Base-by-base conservation (phyloP, 2,797 vertebrate genomes). In the Labroides dimidiatus region DNA sequence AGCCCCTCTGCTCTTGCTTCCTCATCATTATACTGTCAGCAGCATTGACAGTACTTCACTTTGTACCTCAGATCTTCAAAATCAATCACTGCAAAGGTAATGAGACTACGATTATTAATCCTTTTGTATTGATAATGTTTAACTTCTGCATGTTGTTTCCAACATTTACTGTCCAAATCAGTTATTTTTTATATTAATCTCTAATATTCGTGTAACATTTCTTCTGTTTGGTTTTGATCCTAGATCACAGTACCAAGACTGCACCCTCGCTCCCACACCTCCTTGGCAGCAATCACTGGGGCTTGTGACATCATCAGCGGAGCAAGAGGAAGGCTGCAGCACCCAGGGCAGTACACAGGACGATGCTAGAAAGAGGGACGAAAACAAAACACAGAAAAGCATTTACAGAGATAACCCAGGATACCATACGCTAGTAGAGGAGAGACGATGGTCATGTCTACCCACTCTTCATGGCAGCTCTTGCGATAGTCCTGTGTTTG, bases 241-340 rank as follows among this genome's bases (percentile, higher is more conserved):
- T 51, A 91, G 91, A 72, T 84, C 67, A 47, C 69, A 65, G 39
- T 3, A 52, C 44, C 66, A 45, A 17, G 78, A 91, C 65, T 4
- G 45, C 64, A 44, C 24, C 37, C 57, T 89, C 2, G 55, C 56
- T 57, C 83, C 81, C n/a, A 90, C 86, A 9, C 84, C 85, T 27
- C 80, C 78, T 6, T 93, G 86, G 88, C 74, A 87, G 61, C 89
- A 87, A 44, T 93, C 92, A 4, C 84, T 90, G 0, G 90, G 90
- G 59, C 75, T 93, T 1, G 57, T 93, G 15, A 92, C 90, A 4
- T 93, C 91, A 6, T 93, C 91, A 8, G 90, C 90, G 30, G 91
- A 92, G 75, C 90, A 92, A 71, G 91, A 92, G 17, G 86, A 88
- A 57, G 47, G 39, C 59, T 59, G 45, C 42, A 43, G 67, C 16